These are phyloP conservation scores for Pachyuromys duprasi DNA, from an alignment of 2,797 vertebrate genomes.

Conservation along the genomic window DNA sequence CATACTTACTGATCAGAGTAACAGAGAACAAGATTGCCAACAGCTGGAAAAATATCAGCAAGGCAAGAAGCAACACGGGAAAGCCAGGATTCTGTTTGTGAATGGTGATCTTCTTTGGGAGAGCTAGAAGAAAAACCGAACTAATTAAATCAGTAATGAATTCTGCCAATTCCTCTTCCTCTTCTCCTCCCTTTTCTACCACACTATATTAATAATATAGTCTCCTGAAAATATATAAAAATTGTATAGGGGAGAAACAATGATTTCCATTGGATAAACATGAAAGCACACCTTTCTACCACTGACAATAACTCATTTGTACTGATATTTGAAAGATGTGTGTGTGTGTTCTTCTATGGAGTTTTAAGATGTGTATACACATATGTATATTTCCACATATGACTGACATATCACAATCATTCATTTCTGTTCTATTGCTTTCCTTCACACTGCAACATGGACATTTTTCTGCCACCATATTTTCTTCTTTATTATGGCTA, in stretches of 20 bases:
- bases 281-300: background rate
- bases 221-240: background rate
- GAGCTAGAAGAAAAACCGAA: conserved; percentile 59
- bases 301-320: background rate
- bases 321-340: background rate
- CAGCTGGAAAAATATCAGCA: conserved; percentile 59
- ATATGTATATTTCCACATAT: background rate
- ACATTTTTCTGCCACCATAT: background rate
- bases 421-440: background rate
- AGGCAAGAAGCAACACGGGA: background rate
- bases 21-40: conserved; percentile 34
- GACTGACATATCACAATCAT: background rate
- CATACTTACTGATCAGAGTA: conserved; percentile 71
- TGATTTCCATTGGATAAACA: background rate
- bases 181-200: background rate
- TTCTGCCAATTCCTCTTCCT: background rate
- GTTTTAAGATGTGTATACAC: background rate
- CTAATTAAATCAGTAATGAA: conserved; percentile 6
- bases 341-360: background rate
- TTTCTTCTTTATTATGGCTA: conserved; percentile 18
- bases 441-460: background rate
- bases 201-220: background rate
- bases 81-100: background rate
- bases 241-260: background rate
- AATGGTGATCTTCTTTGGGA: conserved; percentile 4